phyloP scores from a whole-genome alignment of 2,113 vertebrate species.

The Ophthalmolycus amberensis region DNA sequence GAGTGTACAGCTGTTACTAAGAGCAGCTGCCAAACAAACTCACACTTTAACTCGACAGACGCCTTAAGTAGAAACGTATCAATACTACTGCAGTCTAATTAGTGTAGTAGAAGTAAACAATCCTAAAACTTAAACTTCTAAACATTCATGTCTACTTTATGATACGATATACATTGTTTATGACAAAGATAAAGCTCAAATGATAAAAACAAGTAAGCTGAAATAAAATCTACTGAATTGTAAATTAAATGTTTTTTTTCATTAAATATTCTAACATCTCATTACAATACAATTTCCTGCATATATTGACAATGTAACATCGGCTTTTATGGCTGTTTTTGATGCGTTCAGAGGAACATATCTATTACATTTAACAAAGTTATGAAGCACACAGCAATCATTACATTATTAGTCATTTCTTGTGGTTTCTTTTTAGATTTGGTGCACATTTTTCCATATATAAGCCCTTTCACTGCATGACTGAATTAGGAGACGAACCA shows the following conservation, averaged over 20 bases:
- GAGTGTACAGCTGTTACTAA: slow-evolving; percentile 15
- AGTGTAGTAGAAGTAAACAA: not conserved
- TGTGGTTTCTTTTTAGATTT: not conserved
- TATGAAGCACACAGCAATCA: not conserved
- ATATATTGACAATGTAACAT: not conserved
- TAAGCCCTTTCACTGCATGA: not conserved
- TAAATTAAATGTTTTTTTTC: not conserved
- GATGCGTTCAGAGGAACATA: not conserved
- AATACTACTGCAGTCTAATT: not conserved
- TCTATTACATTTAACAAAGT: not conserved
- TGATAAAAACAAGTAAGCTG: not conserved
- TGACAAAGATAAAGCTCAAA: not conserved
- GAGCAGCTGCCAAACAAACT: slow-evolving; percentile 21
- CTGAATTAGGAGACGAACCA: slow-evolving; percentile 84
- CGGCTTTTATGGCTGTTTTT: not conserved
- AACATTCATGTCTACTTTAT: not conserved
- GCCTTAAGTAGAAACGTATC: not conserved
- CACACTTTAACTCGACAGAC: slow-evolving; percentile 11
- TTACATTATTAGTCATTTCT: not conserved
- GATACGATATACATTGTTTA: not conserved
- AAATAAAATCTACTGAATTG: not conserved
- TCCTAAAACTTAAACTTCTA: not conserved
- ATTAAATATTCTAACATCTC: not conserved
- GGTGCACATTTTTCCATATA: not conserved
- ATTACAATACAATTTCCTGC: not conserved